These are phyloP conservation scores for Clusia tigrina DNA, from an alignment of 2,888 invertebrate species.

Conservation along the genomic window DNA sequence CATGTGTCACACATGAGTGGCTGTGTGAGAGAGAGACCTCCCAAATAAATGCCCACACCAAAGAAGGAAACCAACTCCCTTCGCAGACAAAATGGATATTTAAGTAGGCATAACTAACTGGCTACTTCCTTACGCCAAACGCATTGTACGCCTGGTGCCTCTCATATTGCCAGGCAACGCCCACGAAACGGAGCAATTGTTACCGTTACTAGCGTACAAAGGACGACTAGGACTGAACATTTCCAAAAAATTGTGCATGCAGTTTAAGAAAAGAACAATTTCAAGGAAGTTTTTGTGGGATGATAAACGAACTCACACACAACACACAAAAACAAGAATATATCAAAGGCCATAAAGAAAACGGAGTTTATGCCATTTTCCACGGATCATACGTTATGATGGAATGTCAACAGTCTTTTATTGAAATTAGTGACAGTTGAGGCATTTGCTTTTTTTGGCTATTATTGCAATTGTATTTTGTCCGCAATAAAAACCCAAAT, in stretches of 20 bases:
- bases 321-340: not conserved
- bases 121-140: constrained; percentile 58
- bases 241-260: not conserved
- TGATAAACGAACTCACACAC: too few relatives aligned
- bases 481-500: too few relatives aligned
- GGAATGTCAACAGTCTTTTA: constrained; percentile 58
- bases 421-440: constrained; percentile 34
- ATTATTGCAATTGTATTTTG: constrained; percentile 32
- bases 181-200: not conserved
- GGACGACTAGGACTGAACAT: not conserved
- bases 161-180: not conserved
- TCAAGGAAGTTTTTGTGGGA: constrained; percentile 36
- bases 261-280: constrained; percentile 29
- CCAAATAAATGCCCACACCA: not conserved
- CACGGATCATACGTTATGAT: constrained; percentile 60
- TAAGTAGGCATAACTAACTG: constrained; percentile 51
- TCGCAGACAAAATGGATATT: constrained; percentile 35
- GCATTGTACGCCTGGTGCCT: constrained; percentile 37
- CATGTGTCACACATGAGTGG: too few relatives aligned
- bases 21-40: too few relatives aligned
- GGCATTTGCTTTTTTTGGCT: constrained; percentile 19
- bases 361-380: constrained; percentile 44
- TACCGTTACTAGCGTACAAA: not conserved
- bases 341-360: not conserved
- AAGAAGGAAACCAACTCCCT: not conserved